Percentiles rank a stretch among this genome's conserved stretches.
Evolutionary conservation across 2,113 vertebrate species (phyloP).

Genomic region (Sinocyclocheilus maitianheensis): DNA sequence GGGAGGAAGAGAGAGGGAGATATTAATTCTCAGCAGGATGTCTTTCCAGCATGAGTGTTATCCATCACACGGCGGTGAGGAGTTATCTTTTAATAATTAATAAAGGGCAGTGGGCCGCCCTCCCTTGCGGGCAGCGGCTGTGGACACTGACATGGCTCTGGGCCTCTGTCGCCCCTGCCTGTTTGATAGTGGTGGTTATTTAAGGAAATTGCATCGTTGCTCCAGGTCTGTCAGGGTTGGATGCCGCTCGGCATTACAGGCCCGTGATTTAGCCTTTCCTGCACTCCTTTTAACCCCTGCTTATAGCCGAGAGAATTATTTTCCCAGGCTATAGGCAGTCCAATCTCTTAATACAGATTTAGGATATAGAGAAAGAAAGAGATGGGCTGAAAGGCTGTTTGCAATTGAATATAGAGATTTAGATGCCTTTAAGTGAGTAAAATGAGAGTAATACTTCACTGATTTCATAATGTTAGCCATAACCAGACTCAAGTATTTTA

Average conservation of each 20-base stretch:
- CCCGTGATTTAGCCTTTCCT: constrained; percentile 64
- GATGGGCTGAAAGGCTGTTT: background rate
- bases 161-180: background rate
- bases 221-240: constrained; percentile 61
- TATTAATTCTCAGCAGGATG: constrained; percentile 38
- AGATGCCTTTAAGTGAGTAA: background rate
- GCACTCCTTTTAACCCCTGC: constrained; percentile 64
- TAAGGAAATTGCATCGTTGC: constrained; percentile 70
- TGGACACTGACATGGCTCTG: constrained; percentile 36
- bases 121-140: constrained; percentile 55
- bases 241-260: constrained; percentile 59
- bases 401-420: background rate
- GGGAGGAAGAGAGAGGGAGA: constrained; percentile 16
- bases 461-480: background rate
- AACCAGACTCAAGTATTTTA: background rate
- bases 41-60: constrained; percentile 64
- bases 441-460: background rate
- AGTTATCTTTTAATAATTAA: constrained; percentile 84
- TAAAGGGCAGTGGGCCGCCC: constrained; percentile 74
- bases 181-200: constrained; percentile 63
- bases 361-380: constrained; percentile 1
- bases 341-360: constrained; percentile 39
- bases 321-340: constrained; percentile 27
- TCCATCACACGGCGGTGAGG: constrained; percentile 68
- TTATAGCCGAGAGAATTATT: constrained; percentile 52